Evolutionary conservation across 2,797 vertebrate species (phyloP).

Genomic region (Spinibarbus caldwelli): DNA sequence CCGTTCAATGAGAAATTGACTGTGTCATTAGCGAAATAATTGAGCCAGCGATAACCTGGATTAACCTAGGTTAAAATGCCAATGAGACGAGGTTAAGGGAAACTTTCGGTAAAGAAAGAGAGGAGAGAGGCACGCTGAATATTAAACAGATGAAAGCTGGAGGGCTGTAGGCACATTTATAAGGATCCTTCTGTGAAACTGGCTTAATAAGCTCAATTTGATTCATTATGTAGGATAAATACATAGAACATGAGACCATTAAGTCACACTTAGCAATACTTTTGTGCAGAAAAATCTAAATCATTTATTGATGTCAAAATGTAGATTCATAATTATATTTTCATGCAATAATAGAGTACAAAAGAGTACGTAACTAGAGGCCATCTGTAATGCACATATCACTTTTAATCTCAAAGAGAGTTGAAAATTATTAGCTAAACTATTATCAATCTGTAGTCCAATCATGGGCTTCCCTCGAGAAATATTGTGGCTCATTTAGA

Average conservation of each 20-base stretch:
- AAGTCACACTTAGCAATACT: slow-evolving; percentile 64
- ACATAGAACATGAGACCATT: slow-evolving; percentile 75
- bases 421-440: slow-evolving; percentile 57
- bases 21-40: slow-evolving; percentile 63
- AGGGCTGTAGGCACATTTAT: slow-evolving; percentile 76
- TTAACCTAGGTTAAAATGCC: slow-evolving; percentile 61
- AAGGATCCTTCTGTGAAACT: slow-evolving; percentile 76
- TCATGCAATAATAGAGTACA: slow-evolving; percentile 52
- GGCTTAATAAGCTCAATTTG: slow-evolving; percentile 80
- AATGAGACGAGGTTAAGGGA: slow-evolving; percentile 62
- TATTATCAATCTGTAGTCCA: slow-evolving; percentile 55
- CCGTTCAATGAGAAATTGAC: slow-evolving; percentile 58
- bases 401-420: slow-evolving; percentile 55
- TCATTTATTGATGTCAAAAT: slow-evolving; percentile 64
- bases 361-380: slow-evolving; percentile 57
- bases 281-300: slow-evolving; percentile 63
- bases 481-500: slow-evolving; percentile 50
- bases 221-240: slow-evolving; percentile 74
- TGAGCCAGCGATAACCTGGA: slow-evolving; percentile 61
- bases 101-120: slow-evolving; percentile 63
- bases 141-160: slow-evolving; percentile 70
- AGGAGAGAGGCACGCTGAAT: slow-evolving; percentile 61
- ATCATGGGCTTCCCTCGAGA: slow-evolving; percentile 51
- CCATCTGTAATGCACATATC: slow-evolving; percentile 55
- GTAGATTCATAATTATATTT: slow-evolving; percentile 65